phyloP scores from a whole-genome alignment of 2,888 invertebrate species.

The Athrips mouffetella region DNA sequence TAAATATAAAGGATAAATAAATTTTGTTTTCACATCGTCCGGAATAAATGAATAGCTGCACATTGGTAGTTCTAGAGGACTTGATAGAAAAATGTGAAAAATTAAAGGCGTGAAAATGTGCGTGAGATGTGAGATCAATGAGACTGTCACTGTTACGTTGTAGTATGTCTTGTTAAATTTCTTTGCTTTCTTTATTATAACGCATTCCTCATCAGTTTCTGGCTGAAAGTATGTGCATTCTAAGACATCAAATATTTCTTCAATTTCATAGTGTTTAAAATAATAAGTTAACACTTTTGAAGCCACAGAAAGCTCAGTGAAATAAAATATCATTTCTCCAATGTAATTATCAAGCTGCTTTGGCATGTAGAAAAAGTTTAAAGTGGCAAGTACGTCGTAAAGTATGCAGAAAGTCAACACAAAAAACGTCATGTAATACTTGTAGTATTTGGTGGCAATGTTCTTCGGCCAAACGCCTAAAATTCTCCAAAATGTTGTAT shows the following conservation, averaged over 20 bases:
- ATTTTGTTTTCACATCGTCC: conserved; percentile 31
- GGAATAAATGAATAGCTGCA: conserved; percentile 48
- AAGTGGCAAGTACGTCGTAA: conserved; percentile 32
- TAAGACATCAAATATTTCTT: conserved; percentile 34
- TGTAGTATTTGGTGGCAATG: conserved; percentile 28
- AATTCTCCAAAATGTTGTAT: conserved; percentile 43
- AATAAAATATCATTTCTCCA: conserved; percentile 51
- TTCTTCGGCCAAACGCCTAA: conserved; percentile 42
- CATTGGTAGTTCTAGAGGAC: conserved; percentile 37
- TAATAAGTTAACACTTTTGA: conserved; percentile 48
- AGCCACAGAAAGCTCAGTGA: conserved; percentile 38
- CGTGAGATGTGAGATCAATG: conserved; percentile 32
- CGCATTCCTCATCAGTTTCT: conserved; percentile 28
- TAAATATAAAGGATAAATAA: conserved; percentile 45
- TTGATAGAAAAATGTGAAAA: conserved; percentile 33
- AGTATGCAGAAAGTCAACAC: conserved; percentile 32
- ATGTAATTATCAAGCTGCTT: conserved; percentile 42
- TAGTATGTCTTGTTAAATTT: conserved; percentile 40
- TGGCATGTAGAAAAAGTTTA: conserved; percentile 48
- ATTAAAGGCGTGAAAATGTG: conserved; percentile 40
- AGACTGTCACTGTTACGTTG: conserved; percentile 39
- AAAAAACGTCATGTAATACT: conserved; percentile 36
- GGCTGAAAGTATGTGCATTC: conserved; percentile 49
- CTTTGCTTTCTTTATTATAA: conserved; percentile 40
- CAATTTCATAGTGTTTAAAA: conserved; percentile 36